Conservation (phyloP, 1,140 invertebrate species). For the Ceratina australensis region DNA sequence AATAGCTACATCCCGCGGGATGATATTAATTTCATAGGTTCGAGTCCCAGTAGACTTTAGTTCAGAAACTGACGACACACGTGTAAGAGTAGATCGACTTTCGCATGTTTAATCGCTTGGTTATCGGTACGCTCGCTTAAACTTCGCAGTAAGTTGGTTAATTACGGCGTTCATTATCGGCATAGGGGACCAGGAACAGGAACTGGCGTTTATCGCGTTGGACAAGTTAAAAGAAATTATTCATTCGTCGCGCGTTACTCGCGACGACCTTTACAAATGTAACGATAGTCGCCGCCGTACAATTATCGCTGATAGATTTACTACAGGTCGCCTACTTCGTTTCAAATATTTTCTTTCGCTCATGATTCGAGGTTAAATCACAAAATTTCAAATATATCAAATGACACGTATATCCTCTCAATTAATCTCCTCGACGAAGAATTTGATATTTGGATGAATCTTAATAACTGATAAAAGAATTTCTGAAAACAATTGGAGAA, state of each 20-base stretch:
- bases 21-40: no score
- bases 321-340: no score
- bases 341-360: no score
- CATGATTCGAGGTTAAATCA: no score
- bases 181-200: slow-evolving; percentile 22
- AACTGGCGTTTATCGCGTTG: slow-evolving; percentile 30
- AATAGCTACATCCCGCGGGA: no score
- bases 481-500: not conserved
- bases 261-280: not conserved
- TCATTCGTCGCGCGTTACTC: not conserved
- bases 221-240: slow-evolving; percentile 9
- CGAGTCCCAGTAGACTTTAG: no score
- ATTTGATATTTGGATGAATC: no score
- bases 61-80: no score
- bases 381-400: no score
- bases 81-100: not conserved
- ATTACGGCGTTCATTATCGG: slow-evolving; percentile 37
- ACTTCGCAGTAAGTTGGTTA: slow-evolving; percentile 27
- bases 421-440: no score
- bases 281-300: not conserved
- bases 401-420: no score
- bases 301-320: not conserved
- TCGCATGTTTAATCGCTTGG: not conserved
- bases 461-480: no score
- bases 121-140: slow-evolving; percentile 3